These are phyloP conservation scores for Saxidomus purpurata DNA, from an alignment of 1,140 invertebrate genomes.

Conservation along the genomic window DNA sequence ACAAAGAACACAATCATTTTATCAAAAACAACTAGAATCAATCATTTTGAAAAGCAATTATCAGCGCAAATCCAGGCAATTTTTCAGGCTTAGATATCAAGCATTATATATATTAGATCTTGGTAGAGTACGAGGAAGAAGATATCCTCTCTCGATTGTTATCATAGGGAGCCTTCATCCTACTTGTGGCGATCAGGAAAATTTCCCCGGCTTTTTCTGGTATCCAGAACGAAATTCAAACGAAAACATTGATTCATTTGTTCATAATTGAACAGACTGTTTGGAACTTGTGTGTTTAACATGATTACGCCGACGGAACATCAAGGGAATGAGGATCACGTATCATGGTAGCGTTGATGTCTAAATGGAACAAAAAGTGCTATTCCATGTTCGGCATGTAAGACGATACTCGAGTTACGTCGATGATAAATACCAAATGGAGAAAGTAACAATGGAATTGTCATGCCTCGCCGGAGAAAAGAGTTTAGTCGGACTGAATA, in stretches of 20 bases:
- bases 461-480: no score
- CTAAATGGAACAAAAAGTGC: constrained; percentile 11
- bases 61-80: constrained; percentile 44
- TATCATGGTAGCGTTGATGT: neutral
- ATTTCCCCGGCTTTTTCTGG: neutral
- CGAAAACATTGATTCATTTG: neutral
- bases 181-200: neutral
- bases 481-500: no score
- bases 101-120: constrained; percentile 34
- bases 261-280: neutral
- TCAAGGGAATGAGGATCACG: neutral
- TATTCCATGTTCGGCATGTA: constrained; percentile 30
- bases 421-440: neutral
- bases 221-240: neutral
- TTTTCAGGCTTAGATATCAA: constrained; percentile 37
- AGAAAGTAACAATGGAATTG: neutral
- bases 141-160: constrained; percentile 32
- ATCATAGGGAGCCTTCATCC: neutral
- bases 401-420: neutral
- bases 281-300: neutral
- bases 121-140: neutral
- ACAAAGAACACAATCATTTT: constrained; percentile 38
- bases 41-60: constrained; percentile 58
- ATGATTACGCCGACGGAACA: neutral
- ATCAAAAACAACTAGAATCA: constrained; percentile 45